These are phyloP conservation scores for Microtus ochrogaster DNA, from an alignment of 2,113 vertebrate genomes.

Conservation along the genomic window DNA sequence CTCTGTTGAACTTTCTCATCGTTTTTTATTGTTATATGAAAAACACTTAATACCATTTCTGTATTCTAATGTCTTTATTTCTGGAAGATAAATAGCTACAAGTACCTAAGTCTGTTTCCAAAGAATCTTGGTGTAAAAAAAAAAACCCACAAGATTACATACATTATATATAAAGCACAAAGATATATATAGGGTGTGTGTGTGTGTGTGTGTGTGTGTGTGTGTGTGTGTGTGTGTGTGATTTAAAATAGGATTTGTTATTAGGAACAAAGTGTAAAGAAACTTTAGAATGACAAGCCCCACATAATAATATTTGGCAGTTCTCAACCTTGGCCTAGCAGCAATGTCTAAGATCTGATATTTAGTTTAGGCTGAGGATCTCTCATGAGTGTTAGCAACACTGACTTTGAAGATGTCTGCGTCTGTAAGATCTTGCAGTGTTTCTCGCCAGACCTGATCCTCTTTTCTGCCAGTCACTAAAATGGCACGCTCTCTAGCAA, in stretches of 20 bases:
- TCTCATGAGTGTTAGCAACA: neutral
- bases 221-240: too few species aligned
- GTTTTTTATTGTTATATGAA: constrained; percentile 33
- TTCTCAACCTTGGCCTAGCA: neutral
- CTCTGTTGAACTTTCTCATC: neutral
- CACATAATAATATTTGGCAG: neutral
- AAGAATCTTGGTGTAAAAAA: neutral
- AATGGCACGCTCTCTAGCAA: neutral
- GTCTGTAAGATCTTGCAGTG: neutral
- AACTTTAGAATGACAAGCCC: neutral
- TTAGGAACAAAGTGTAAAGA: constrained; percentile 53
- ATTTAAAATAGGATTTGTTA: constrained; percentile 45
- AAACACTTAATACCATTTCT: neutral
- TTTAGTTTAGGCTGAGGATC: neutral
- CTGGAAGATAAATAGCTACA: constrained; percentile 30
- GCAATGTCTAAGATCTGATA: neutral
- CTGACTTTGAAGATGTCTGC: neutral
- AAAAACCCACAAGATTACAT: neutral
- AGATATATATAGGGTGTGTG: neutral
- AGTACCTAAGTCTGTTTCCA: constrained; percentile 2
- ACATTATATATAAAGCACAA: constrained; percentile 19
- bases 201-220: too few species aligned
- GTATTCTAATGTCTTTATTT: neutral
- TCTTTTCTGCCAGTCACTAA: neutral
- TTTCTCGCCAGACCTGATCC: neutral